These are phyloP conservation scores for Diadophis punctatus DNA, from an alignment of 2,113 vertebrate genomes.

Conservation along the genomic window DNA sequence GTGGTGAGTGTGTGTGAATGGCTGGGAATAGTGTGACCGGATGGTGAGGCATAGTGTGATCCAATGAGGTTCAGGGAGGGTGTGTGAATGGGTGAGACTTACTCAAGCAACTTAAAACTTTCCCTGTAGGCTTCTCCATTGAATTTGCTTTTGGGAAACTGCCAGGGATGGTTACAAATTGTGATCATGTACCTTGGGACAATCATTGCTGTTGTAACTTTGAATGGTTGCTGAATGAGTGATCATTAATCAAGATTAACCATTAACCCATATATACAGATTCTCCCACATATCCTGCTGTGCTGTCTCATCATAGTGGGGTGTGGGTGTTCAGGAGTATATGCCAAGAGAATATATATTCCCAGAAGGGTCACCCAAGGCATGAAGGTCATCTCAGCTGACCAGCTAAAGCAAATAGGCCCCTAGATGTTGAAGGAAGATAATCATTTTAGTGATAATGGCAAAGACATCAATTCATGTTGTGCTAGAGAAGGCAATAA, in stretches of 20 bases:
- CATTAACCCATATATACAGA: background rate
- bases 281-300: background rate
- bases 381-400: background rate
- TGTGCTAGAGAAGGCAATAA: background rate
- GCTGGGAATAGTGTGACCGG: background rate
- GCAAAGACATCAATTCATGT: background rate
- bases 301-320: background rate
- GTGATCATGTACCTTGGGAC: background rate
- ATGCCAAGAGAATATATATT: too few relatives aligned
- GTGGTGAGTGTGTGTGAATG: background rate
- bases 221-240: background rate
- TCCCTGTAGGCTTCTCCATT: background rate
- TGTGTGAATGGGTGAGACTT: background rate
- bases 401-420: background rate
- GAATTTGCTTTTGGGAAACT: background rate
- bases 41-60: background rate
- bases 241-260: background rate
- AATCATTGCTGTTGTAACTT: background rate
- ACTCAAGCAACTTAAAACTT: background rate
- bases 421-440: background rate
- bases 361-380: background rate
- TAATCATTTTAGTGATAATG: background rate
- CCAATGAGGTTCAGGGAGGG: background rate
- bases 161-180: background rate
- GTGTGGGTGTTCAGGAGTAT: background rate